These are phyloP conservation scores for Lasiommata megera DNA, from an alignment of 2,888 invertebrate species.

Conservation along the genomic window DNA sequence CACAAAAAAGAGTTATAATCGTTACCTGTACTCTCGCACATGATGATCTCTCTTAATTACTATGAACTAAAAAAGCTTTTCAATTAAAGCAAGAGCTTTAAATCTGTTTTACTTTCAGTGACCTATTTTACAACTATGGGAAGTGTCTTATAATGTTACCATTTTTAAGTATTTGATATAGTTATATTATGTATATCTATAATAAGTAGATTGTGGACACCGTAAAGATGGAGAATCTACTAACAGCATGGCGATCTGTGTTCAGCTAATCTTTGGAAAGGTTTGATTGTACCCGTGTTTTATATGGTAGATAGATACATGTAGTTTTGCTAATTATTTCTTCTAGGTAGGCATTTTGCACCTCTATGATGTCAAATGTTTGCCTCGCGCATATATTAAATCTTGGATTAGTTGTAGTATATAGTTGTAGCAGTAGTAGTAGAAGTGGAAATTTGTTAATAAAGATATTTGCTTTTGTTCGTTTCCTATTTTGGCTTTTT, in stretches of 20 bases:
- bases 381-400: too few species aligned
- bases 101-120: background rate
- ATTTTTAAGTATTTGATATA: background rate
- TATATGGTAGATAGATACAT: too few species aligned
- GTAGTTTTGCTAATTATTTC: too few species aligned
- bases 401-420: too few species aligned
- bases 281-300: background rate
- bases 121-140: background rate
- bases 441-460: too few species aligned
- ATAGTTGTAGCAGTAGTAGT: too few species aligned
- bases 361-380: too few species aligned
- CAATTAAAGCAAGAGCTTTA: background rate
- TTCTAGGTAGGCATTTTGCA: too few species aligned
- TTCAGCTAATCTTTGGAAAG: constrained; percentile 1
- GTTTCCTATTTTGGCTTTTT: too few species aligned
- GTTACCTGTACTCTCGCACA: too few species aligned
- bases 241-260: background rate
- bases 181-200: constrained; percentile 1
- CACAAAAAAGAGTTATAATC: too few species aligned
- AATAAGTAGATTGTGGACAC: background rate
- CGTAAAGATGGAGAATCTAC: background rate
- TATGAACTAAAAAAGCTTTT: background rate
- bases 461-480: too few species aligned
- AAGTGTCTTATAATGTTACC: background rate
- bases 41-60: background rate